Conservation (phyloP, 2,797 vertebrate species). For the Pantherophis vulpinus region DNA sequence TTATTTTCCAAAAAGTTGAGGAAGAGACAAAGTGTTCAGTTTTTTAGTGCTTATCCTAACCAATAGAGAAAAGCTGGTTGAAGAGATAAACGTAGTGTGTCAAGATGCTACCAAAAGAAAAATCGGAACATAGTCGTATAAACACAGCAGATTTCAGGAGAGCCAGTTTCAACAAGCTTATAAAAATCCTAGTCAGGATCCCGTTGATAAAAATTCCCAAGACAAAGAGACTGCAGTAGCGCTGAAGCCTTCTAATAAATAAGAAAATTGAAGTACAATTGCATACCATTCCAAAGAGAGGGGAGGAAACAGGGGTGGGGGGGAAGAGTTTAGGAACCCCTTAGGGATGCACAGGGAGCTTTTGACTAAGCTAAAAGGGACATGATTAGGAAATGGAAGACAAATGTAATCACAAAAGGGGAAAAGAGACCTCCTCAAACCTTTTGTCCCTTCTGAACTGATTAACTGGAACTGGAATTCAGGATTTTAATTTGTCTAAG, state of each 20-base stretch:
- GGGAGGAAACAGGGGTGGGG: fast-evolving
- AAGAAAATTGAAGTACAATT: not conserved
- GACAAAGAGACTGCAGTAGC: not conserved
- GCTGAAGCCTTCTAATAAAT: not conserved
- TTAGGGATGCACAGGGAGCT: not conserved
- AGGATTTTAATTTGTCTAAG: not conserved
- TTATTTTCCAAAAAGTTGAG: not conserved
- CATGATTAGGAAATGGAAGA: not conserved
- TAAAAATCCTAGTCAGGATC: not conserved
- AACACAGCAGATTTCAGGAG: not conserved
- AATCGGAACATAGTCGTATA: not conserved
- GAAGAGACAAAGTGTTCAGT: not conserved
- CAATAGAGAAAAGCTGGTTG: not conserved
- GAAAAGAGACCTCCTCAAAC: not conserved
- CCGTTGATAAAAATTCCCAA: not conserved
- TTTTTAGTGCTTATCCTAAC: not conserved
- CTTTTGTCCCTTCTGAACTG: not conserved
- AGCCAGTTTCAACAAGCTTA: not conserved
- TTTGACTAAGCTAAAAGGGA: not conserved
- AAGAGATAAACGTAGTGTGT: not conserved
- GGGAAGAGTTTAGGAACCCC: not conserved
- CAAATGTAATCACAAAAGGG: not conserved
- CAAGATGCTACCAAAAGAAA: not conserved
- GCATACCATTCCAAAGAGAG: not conserved
- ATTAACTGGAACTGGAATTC: not conserved